Evolutionary conservation across 1,140 invertebrate species (phyloP).

Genomic region (Pogonognathellus flavescens): DNA sequence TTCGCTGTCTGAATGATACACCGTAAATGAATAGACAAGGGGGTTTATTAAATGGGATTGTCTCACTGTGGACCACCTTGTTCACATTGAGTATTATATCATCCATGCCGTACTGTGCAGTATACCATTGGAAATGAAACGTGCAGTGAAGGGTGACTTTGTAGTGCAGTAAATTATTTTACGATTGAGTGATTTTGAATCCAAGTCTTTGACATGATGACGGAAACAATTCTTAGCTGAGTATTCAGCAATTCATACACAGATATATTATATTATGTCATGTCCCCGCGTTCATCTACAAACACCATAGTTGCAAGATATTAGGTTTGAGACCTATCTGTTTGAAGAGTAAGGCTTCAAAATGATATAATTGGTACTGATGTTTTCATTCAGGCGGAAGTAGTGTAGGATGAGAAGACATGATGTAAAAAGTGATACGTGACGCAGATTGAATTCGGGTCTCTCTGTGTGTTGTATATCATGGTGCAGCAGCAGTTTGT

Average conservation of each 20-base stretch:
- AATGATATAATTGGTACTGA: slow-evolving; percentile 48
- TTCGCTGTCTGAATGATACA: no score
- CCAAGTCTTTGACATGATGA: neutral
- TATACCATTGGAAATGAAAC: no score
- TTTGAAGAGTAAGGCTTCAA: slow-evolving; percentile 18
- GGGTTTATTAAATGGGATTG: no score
- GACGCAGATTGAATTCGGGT: slow-evolving; percentile 38
- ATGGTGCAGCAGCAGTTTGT: no score
- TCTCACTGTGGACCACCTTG: no score
- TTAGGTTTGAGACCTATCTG: neutral
- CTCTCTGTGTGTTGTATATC: neutral
- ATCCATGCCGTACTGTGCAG: no score
- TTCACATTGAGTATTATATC: no score
- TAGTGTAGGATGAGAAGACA: slow-evolving; percentile 41
- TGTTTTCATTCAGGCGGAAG: slow-evolving; percentile 49
- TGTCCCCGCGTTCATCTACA: no score
- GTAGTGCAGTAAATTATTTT: slow-evolving; percentile 5
- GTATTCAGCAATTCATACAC: neutral
- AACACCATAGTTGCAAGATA: no score
- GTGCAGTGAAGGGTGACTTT: neutral
- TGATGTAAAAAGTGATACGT: slow-evolving; percentile 29
- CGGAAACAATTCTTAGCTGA: neutral
- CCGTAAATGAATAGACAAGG: no score
- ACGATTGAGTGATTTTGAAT: neutral
- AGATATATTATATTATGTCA: no score